phyloP scores from a whole-genome alignment of 2,797 vertebrate species.

The Notamacropus eugenii region DNA sequence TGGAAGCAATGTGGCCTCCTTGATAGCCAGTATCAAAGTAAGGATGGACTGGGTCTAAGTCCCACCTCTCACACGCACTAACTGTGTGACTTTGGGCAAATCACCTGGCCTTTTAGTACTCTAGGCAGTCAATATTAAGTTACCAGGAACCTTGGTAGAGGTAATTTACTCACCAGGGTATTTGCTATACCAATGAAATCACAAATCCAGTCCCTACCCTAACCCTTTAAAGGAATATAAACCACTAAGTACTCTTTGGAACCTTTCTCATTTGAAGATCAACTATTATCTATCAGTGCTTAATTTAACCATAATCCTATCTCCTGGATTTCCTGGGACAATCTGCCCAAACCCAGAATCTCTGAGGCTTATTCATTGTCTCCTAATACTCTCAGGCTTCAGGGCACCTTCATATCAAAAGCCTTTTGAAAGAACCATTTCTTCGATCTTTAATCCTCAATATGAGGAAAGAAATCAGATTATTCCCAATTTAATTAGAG shows the following conservation, averaged over 20 bases:
- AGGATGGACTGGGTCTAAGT: background rate
- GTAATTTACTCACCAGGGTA: background rate
- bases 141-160: background rate
- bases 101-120: background rate
- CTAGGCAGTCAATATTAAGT: background rate
- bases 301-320: background rate
- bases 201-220: background rate
- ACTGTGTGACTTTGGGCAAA: background rate
- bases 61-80: background rate
- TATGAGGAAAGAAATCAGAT: background rate
- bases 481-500: background rate
- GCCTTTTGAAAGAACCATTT: background rate
- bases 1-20: background rate
- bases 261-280: background rate
- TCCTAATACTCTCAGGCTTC: background rate
- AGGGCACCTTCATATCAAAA: background rate
- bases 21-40: background rate
- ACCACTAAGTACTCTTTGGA: background rate
- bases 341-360: background rate
- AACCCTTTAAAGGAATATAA: background rate
- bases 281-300: background rate
- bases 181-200: background rate
- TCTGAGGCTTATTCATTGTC: background rate
- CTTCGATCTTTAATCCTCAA: background rate
- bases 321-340: slow-evolving; percentile 16